Evolutionary conservation across 2,113 vertebrate species (phyloP), one percentile per base, ranked within the genome.

Genomic region (Microtus ochrogaster): DNA sequence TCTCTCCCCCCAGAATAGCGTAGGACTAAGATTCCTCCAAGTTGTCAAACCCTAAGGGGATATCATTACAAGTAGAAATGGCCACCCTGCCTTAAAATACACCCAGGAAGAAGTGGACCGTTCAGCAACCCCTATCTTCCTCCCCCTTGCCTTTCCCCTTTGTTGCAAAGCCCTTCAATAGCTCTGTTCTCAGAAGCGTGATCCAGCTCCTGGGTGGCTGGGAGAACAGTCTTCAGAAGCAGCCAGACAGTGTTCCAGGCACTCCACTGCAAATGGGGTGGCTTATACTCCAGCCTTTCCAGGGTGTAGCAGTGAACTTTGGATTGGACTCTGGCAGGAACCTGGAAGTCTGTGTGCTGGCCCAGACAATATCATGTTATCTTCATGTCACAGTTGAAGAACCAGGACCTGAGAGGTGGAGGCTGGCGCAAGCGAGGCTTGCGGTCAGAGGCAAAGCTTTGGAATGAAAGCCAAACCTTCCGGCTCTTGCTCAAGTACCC

Each of bases 361-460:
- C 83, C 58, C 49, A 39, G 74, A 91, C 22, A 49, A 39, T 97
- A 68, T 70, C 86, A 10, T 92, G 58, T 58, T 84, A 78, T 77
- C 47, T 24, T 94, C 7, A n/a, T 86, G 92, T 94, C 86, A 91
- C 44, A 93, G 96, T 65, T 87, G 96, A 97, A 90, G 87, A 87
- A 89, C 13, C 0, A 0, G 76, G 86, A 55, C 52, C 72, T 61
- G 68, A 44, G 36, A 77, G 66, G 77, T 70, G 12, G 47, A 26
- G 72, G n/a, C 68, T 44, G 76, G 47, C 61, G 24, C 47, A 28
- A 52, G 24, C 55, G 28, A 52, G 91, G 93, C 47, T 1, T 17
- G 58, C 47, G 90, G 79, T 92, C 73, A 30, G 84, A 14, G 74
- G 49, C 28, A 26, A 79, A 63, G 52, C 82, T 65, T 10, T 16